Evolutionary conservation across 2,888 invertebrate species (phyloP), one percentile per base, ranked within the genome.

Genomic region (Synergus itoensis): DNA sequence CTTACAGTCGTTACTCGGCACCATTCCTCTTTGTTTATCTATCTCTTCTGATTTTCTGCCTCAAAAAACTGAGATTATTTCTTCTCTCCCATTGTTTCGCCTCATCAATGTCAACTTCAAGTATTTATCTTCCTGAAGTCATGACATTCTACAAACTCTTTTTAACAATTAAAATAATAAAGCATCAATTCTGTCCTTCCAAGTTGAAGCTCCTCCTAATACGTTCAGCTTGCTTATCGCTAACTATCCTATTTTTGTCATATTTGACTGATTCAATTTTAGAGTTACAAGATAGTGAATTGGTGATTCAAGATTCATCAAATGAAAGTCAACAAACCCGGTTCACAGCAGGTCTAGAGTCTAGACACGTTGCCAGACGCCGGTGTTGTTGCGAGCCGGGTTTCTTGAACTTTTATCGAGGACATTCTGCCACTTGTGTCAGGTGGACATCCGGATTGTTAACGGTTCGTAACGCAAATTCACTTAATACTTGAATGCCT

Each of bases 1-100:
- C 67, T 80, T 75, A 63, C 67, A 69, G 76, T 73, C 83, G 76
- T 80, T 75, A 63, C 73, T 73, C 82, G 36, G 81, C 63, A n/a
- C 77, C 63, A 60, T 76, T 76, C 62, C 57, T 53, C 48, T 81
- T 80, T 81, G 76, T 77, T 81, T 81, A 57, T 53, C n/a, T 40
- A 75, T 8, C 75, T 40, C 18, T 16, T n/a, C n/a, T 14, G 43
- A 67, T 67, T 67, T 43, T 11, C 18, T 21, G 1, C 12, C 11
- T n/a, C 1, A 14, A n/a, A 41, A 41, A 41, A 28, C 28, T 28
- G 28, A 28, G 28, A 28, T 28, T 28, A 28, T 28, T 28, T 28
- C 28, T 28, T 28, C 28, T 28, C 28, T 28, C 28, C 28, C 28
- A 28, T 28, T 28, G 28, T 28, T 28, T 28, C 3, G 28, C 3